phyloP scores from a whole-genome alignment of 2,113 vertebrate genomes.

The Clarias batrachus region DNA sequence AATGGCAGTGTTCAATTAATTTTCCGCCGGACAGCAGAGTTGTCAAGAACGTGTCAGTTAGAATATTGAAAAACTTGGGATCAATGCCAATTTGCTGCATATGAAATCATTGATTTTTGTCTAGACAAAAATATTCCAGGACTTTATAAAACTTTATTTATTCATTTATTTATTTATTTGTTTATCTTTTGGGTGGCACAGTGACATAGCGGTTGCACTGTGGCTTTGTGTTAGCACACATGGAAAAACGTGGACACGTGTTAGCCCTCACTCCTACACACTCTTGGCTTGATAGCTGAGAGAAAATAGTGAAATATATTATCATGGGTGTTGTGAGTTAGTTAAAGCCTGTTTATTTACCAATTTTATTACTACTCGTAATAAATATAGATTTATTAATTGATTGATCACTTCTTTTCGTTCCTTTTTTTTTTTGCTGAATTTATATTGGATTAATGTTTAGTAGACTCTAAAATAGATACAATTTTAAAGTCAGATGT shows the following conservation, averaged over 20 bases:
- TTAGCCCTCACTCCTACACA: not conserved
- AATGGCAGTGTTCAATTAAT: not conserved
- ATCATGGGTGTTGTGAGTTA: not conserved
- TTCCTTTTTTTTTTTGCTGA: not conserved
- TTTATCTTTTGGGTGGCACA: not conserved
- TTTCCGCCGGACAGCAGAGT: not conserved
- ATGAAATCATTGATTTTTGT: conserved; percentile 2
- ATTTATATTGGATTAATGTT: not conserved
- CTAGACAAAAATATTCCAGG: not conserved
- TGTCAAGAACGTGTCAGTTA: not conserved
- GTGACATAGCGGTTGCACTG: no score
- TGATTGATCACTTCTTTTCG: not conserved
- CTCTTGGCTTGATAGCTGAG: no score
- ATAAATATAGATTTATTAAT: not conserved
- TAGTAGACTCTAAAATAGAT: not conserved
- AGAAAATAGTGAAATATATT: no score
- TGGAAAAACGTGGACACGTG: not conserved
- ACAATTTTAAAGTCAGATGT: no score
- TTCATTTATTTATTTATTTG: not conserved
- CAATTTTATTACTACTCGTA: no score
- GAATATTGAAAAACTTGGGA: not conserved
- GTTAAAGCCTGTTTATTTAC: not conserved
- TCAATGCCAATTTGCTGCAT: not conserved
- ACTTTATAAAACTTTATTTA: not conserved
- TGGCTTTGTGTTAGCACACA: no score